Evolutionary conservation across 2,797 vertebrate genomes (phyloP).

Genomic region (Cynopterus sphinx): DNA sequence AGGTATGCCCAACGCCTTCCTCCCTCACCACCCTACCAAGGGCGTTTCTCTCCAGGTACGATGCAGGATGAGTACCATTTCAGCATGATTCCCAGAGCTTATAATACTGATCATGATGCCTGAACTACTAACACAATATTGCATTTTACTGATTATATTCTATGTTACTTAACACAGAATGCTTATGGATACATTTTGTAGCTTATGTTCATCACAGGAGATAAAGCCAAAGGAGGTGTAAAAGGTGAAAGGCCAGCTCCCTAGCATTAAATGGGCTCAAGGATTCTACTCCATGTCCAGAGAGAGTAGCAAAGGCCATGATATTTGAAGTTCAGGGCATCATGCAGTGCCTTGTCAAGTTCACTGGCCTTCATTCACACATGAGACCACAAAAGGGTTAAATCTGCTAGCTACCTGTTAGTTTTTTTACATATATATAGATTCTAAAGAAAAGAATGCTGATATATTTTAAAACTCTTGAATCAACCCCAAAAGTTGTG

Average conservation of each 20-base stretch:
- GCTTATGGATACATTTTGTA: background rate
- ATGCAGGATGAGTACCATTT: fast-evolving
- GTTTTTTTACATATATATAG: background rate
- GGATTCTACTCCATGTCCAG: background rate
- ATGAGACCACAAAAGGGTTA: too few species aligned
- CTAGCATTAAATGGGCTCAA: background rate
- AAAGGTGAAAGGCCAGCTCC: background rate
- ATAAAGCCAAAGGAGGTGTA: background rate
- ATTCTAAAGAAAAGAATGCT: background rate
- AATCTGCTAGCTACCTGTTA: background rate
- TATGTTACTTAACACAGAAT: background rate
- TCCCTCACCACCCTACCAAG: background rate
- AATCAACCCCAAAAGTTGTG: background rate
- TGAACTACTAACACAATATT: background rate
- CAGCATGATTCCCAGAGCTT: background rate
- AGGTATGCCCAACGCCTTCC: background rate
- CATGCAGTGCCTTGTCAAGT: background rate
- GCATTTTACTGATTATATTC: background rate
- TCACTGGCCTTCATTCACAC: background rate
- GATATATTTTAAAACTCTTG: background rate
- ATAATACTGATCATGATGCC: background rate
- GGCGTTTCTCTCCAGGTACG: background rate
- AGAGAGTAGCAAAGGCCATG: background rate
- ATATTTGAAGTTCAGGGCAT: background rate
- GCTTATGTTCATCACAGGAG: background rate